Conservation (phyloP, 2,797 vertebrate genomes). For the Dipus sagitta region DNA sequence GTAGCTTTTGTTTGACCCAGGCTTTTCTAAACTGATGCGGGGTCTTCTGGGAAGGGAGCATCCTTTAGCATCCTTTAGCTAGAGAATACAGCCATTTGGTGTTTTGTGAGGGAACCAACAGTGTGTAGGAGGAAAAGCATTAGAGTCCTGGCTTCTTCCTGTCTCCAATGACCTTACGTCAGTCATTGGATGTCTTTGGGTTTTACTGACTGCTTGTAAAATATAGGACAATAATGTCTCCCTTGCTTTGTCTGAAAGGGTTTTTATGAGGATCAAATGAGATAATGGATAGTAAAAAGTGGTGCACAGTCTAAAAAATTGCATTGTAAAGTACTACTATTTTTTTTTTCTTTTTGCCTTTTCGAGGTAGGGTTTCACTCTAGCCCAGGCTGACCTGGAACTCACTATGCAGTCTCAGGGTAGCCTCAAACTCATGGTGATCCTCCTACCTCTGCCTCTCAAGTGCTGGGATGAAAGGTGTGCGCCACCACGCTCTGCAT, state of each 20-base stretch:
- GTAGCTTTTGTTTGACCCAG: background rate
- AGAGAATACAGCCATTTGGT: background rate
- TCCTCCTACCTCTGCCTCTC: no score
- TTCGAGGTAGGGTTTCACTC: no score
- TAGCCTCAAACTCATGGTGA: no score
- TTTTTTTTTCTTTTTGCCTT: no score
- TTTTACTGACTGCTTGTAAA: conserved; percentile 40
- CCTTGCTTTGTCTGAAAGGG: background rate
- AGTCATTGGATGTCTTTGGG: background rate
- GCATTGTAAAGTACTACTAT: background rate
- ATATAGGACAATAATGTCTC: background rate
- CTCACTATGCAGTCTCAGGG: no score
- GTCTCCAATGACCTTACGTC: background rate
- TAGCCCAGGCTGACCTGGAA: no score
- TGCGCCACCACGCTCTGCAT: no score
- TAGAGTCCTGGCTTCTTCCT: background rate
- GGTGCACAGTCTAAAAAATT: background rate
- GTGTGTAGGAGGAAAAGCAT: background rate
- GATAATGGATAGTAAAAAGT: background rate
- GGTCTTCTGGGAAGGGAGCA: background rate
- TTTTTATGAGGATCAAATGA: conserved; percentile 52
- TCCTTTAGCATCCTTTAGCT: background rate
- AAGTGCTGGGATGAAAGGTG: no score
- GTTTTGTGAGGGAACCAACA: background rate
- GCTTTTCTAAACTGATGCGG: background rate